These are phyloP conservation scores for Drosophila subobscura DNA, from an alignment of 1,140 invertebrate species.

Conservation along the genomic window DNA sequence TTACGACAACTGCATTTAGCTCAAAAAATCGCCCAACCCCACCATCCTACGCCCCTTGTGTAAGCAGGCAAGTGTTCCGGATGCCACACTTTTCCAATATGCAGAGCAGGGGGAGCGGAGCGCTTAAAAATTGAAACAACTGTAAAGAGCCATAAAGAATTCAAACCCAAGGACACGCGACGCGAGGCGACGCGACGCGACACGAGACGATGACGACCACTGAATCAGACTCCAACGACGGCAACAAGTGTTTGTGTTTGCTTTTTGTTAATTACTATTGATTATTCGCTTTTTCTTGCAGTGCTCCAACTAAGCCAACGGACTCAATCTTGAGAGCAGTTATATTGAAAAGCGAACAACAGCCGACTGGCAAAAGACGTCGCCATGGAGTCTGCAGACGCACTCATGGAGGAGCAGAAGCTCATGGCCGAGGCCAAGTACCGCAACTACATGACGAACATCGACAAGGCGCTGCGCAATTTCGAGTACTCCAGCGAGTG, in stretches of 20 bases:
- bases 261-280: constrained; percentile 60
- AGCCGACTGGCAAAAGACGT: constrained; percentile 30
- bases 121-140: constrained; percentile 22
- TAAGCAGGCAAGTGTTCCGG: constrained; percentile 28
- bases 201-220: neutral
- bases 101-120: constrained; percentile 3
- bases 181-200: too few relatives aligned
- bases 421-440: constrained; percentile 91
- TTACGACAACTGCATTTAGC: too few relatives aligned
- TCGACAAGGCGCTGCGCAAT: constrained; percentile 95
- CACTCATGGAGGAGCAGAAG: constrained; percentile 87
- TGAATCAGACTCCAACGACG: neutral
- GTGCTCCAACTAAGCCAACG: constrained; percentile 20
- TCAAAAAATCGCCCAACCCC: too few relatives aligned
- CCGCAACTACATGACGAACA: constrained; percentile 89
- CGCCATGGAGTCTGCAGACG: constrained; percentile 82
- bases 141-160: constrained; percentile 7
- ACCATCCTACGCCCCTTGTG: too few relatives aligned
- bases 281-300: constrained; percentile 48
- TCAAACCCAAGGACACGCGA: constrained; percentile 49
- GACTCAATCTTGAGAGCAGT: constrained; percentile 12
- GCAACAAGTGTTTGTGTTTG: constrained; percentile 64
- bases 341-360: neutral
- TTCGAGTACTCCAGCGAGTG: constrained; percentile 98
- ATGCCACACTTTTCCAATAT: constrained; percentile 64